A percentile compares a stretch with the other conserved stretches of the same genome.
Conservation (phyloP, 2,797 vertebrate genomes). For the Psittacula echo region DNA sequence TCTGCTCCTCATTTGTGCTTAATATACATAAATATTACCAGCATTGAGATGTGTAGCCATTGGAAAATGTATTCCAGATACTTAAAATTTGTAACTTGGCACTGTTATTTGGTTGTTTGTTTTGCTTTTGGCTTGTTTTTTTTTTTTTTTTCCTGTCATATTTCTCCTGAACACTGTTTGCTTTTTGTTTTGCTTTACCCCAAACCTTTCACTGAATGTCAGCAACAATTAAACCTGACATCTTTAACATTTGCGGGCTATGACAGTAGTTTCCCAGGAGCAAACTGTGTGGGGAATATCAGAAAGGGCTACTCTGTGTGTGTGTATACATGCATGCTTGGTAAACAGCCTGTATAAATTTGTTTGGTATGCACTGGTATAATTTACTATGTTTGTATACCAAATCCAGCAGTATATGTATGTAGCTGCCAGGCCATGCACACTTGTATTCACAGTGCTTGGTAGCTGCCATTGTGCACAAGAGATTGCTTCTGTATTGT, state of each 20-base stretch:
- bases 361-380: rapidly evolving
- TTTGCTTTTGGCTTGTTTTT: not conserved
- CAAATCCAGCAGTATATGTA: not conserved
- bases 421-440: not conserved
- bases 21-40: not conserved
- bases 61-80: not conserved
- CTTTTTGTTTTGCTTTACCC: not conserved
- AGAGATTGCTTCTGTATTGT: not conserved
- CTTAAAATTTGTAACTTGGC: not conserved
- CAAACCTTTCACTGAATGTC: not conserved
- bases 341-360: not conserved
- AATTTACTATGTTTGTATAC: not conserved
- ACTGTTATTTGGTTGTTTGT: not conserved
- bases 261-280: not conserved
- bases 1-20: not conserved
- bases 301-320: not conserved
- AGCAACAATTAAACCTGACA: not conserved
- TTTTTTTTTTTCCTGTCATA: no score
- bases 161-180: not conserved
- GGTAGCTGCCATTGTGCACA: not conserved
- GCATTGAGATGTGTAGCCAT: not conserved
- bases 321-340: not conserved
- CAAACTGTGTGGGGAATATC: not conserved
- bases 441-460: rapidly evolving
- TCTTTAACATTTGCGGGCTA: not conserved